Evolutionary conservation across 2,888 invertebrate species (phyloP).

Genomic region (Listrodromus nycthemerus): DNA sequence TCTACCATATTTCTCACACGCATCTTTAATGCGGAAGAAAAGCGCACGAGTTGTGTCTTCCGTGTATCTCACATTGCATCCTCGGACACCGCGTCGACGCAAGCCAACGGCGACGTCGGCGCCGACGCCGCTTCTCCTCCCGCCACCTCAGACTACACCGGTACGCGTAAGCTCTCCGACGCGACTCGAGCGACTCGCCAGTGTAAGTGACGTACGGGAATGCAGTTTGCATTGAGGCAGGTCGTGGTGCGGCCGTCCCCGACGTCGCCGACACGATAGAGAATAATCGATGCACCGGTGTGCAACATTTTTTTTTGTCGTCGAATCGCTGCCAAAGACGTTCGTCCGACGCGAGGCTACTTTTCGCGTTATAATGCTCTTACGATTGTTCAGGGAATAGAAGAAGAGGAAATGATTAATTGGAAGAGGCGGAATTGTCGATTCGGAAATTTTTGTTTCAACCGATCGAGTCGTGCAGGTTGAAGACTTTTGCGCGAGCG

Average conservation of each 20-base stretch:
- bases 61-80: too few relatives aligned
- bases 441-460: too few relatives aligned
- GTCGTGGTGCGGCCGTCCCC: constrained; percentile 75
- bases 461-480: neutral
- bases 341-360: neutral
- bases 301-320: neutral
- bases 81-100: constrained; percentile 61
- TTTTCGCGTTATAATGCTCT: too few relatives aligned
- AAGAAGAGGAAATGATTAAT: too few relatives aligned
- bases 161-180: constrained; percentile 31
- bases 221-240: constrained; percentile 81
- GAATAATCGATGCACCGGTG: constrained; percentile 64
- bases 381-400: too few relatives aligned
- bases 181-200: constrained; percentile 35
- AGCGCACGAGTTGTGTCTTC: too few relatives aligned
- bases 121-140: constrained; percentile 39
- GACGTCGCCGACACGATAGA: constrained; percentile 31
- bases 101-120: constrained; percentile 30
- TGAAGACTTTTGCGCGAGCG: neutral
- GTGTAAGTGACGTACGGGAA: constrained; percentile 65
- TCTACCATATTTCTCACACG: too few relatives aligned
- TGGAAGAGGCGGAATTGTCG: too few relatives aligned
- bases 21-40: neutral
- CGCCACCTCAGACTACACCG: constrained; percentile 20
- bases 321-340: neutral